Conservation (phyloP, 2,797 vertebrate genomes). For the Xenopus petersii region DNA sequence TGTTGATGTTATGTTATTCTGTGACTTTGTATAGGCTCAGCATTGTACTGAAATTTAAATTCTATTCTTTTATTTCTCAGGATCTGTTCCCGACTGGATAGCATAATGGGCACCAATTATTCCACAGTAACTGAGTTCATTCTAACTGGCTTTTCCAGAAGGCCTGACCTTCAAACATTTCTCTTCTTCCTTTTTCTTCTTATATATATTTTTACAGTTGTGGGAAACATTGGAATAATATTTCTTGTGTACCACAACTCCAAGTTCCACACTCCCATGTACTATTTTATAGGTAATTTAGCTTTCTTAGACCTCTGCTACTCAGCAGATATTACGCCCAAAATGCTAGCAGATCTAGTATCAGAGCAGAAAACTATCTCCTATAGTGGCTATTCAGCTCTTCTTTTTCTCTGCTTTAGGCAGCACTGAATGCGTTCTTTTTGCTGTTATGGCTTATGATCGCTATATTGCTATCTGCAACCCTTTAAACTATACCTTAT, state of each 20-base stretch:
- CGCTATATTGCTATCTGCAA: constrained; percentile 15
- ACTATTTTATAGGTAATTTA: background rate
- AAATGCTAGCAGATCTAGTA: background rate
- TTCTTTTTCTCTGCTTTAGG: background rate
- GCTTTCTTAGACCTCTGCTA: background rate
- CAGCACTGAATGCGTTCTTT: background rate
- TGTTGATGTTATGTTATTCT: too few relatives aligned
- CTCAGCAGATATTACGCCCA: background rate
- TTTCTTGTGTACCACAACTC: background rate
- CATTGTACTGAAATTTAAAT: too few relatives aligned
- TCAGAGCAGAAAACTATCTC: background rate
- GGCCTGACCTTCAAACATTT: background rate
- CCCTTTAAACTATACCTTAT: background rate
- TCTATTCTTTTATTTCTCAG: background rate
- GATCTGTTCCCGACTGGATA: background rate
- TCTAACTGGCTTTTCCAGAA: constrained; percentile 1
- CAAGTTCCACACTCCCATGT: background rate
- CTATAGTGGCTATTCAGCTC: background rate
- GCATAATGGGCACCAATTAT: background rate
- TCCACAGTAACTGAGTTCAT: constrained; percentile 4
- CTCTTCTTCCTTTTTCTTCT: constrained; percentile 5
- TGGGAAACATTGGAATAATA: constrained; percentile 9
- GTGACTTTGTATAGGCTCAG: too few relatives aligned
- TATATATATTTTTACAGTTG: constrained; percentile 4
- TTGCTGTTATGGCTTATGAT: constrained; percentile 3